A percentile compares a stretch with the other conserved stretches of the same genome.
Evolutionary conservation across 2,797 vertebrate species (phyloP).

Genomic region (Apogon talboti): DNA sequence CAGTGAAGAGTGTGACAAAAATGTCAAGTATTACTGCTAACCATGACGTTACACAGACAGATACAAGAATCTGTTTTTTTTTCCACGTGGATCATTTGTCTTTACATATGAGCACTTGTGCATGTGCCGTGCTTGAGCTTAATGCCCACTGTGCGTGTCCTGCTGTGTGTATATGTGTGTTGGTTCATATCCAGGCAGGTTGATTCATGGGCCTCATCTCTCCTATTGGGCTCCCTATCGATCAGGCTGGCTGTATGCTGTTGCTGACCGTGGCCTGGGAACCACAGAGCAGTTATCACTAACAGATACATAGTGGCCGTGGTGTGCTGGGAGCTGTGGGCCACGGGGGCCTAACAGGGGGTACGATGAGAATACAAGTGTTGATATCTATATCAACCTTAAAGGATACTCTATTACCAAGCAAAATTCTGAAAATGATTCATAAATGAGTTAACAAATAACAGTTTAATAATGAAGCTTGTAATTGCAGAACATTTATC

Average conservation of each 20-base stretch:
- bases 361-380: not conserved
- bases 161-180: slow-evolving; percentile 21
- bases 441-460: too few species aligned
- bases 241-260: slow-evolving; percentile 62
- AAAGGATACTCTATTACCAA: too few species aligned
- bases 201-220: slow-evolving; percentile 75
- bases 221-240: slow-evolving; percentile 69
- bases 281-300: slow-evolving; percentile 48
- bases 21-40: not conserved
- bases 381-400: not conserved
- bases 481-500: too few species aligned
- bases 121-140: not conserved
- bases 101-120: slow-evolving; percentile 1
- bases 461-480: too few species aligned
- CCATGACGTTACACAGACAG: too few species aligned
- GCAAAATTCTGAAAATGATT: too few species aligned
- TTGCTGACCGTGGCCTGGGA: slow-evolving; percentile 48
- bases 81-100: not conserved
- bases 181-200: slow-evolving; percentile 63
- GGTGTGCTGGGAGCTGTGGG: not conserved
- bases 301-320: slow-evolving; percentile 36
- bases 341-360: not conserved
- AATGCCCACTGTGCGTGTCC: not conserved
- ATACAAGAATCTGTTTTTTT: not conserved
- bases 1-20: not conserved